Base-by-base conservation (phyloP, 2,797 vertebrate genomes). In the Chelonia mydas region DNA sequence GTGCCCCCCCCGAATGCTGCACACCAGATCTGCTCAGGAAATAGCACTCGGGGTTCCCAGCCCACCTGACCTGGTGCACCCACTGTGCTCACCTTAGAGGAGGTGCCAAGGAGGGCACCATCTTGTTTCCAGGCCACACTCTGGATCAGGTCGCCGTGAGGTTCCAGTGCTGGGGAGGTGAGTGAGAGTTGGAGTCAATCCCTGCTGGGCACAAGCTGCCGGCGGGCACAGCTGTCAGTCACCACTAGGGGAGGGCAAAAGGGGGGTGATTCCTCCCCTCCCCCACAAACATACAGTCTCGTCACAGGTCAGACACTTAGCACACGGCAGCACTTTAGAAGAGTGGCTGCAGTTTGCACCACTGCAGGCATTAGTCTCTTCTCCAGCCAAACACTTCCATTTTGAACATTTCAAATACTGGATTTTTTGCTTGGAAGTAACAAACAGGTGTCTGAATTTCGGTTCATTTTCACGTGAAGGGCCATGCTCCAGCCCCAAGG, bases 81-180 rank as follows among this genome's bases (percentile, higher is more conserved):
- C 45, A 49, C 3, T 11, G 25, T 1, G 6, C 98, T 98, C 96
- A 99, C 99, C 99, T 99, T 99, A 98, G 99, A 99, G 50, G 98
- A 98, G 3, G 99, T 98, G 57, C 98, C 99, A 37, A 99, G 96
- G 33, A 99, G 98, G n/a, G 96, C 97, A 7, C 99, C 99, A 0
- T 99, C 99, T 21, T 25, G 97, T 97, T 99, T 99, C 99, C 99
- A 99, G 87, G 98, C 95, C 81, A 99, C 96, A 89, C 99, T 98
- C 97, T 99, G 99, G 96, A 99, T 97, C 95, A 98, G 98, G 92
- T 99, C 99, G 3, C 98, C 74, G 0, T 99, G 99, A 92, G 98
- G 96, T 53, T 98, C 98, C 98, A 99, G 97, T 91, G 98, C 99
- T 99, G 98, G 4, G 4, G 74, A 81, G 80, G 90, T 80, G 92